Evolutionary conservation across 1,140 invertebrate species (phyloP), one percentile per base, ranked within the genome.

Genomic region (Drosophila virilis): DNA sequence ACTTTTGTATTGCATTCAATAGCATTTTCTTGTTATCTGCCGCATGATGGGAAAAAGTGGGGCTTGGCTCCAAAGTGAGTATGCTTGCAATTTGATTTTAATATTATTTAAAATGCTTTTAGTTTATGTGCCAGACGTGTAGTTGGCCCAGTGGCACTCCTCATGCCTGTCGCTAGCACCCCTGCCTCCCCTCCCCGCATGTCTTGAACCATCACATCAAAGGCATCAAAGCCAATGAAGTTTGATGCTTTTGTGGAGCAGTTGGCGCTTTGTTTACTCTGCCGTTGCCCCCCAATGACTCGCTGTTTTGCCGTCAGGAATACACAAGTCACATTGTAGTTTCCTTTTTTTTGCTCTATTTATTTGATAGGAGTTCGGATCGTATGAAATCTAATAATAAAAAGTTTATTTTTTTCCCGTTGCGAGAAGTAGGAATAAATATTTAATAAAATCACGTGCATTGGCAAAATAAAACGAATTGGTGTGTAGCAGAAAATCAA

Each of bases 91-190:
- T 86, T 86, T 81, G 78, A 85, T 85, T 85, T 86, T 85, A 85
- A 85, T 85, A 86, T 86, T 81, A 85, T 86, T 85, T 85, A 85
- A 85, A 86, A 85, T 86, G 82, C 82, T 85, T 85, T 85, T 81
- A 78, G 78, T 78, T 77, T 73, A 75, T 77, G 74, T 69, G 64
- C 58, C 48, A 71, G 48, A 60, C 71, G 67, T 74, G 58, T 50
- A 69, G 42, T 37, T 59, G 32, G 42, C 9, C 6, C n/a, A 60
- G 43, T 59, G 68, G 42, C 58, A 71, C 5, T n/a, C 17, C 6
- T 17, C 13, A 12, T 52, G 22, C 22, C 22, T 28, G 22, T 0
- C 22, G 22, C 22, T 28, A 5, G 4, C 1, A n/a, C 15, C 28
- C 9, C 22, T 22, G 3, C 2, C 22, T 2, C n/a, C 0, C 22